These are phyloP conservation scores for Prosopocoilus inquinatus DNA, from an alignment of 2,888 invertebrate species.

Conservation along the genomic window DNA sequence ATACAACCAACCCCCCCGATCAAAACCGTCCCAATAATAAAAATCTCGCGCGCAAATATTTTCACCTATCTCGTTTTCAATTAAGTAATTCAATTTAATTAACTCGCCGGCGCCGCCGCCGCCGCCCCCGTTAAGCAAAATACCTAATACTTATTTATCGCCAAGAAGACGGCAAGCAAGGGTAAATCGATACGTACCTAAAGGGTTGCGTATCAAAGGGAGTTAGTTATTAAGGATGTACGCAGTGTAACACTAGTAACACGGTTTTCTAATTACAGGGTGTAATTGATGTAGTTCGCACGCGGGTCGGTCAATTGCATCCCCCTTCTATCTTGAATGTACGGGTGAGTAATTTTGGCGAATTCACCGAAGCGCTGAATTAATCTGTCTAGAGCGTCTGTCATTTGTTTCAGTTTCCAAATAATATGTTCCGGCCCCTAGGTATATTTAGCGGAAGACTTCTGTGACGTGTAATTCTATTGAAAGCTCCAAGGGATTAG, in stretches of 20 bases:
- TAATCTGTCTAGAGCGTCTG: slow-evolving; percentile 31
- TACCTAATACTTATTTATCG: too few species aligned
- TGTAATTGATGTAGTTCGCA: slow-evolving; percentile 29
- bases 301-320: slow-evolving; percentile 25
- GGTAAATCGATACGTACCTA: slow-evolving; percentile 16
- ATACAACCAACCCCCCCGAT: too few species aligned
- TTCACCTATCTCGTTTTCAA: too few species aligned
- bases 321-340: slow-evolving; percentile 21
- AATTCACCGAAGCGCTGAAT: slow-evolving; percentile 28
- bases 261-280: slow-evolving; percentile 28
- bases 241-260: slow-evolving; percentile 15
- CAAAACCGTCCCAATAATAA: too few species aligned
- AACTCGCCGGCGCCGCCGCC: too few species aligned
- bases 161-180: too few species aligned
- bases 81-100: too few species aligned
- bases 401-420: slow-evolving; percentile 20
- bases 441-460: too few species aligned
- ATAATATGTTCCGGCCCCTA: neutral
- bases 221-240: slow-evolving; percentile 21
- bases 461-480: too few species aligned
- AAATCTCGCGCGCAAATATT: too few species aligned
- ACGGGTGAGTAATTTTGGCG: slow-evolving; percentile 21
- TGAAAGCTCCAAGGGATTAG: too few species aligned
- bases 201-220: slow-evolving; percentile 17
- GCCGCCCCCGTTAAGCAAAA: too few species aligned